These are phyloP conservation scores for Panagrolaimus sp. DNA, from an alignment of 1,140 invertebrate genomes.

Conservation along the genomic window DNA sequence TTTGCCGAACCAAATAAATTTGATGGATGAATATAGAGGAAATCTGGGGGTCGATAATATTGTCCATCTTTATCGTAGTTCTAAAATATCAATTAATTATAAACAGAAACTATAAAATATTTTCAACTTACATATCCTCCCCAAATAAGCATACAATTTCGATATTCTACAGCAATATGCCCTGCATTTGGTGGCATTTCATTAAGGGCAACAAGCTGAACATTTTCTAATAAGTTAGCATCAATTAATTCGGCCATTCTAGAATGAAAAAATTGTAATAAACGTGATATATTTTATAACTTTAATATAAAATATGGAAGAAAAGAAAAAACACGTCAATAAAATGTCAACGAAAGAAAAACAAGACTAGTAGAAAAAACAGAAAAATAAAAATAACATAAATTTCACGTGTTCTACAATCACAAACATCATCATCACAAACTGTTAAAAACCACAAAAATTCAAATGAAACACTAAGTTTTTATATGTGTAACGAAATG, in stretches of 20 bases:
- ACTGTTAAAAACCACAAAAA: background rate
- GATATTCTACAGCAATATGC: constrained; percentile 19
- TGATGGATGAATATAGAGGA: constrained; percentile 23
- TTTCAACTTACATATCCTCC: constrained; percentile 22
- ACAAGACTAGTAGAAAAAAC: background rate
- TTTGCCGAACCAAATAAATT: background rate
- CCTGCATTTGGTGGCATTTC: constrained; percentile 20
- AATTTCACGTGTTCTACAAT: background rate
- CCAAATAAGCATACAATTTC: constrained; percentile 24
- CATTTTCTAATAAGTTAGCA: background rate
- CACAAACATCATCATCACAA: background rate
- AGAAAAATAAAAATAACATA: background rate
- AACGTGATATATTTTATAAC: background rate
- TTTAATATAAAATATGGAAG: background rate
- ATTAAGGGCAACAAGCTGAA: background rate
- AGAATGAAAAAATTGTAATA: background rate
- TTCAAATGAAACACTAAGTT: background rate
- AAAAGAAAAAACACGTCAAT: background rate
- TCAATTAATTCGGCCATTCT: background rate
- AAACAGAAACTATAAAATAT: background rate
- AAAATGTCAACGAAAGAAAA: background rate
- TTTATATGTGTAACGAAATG: no score
- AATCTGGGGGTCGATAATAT: constrained; percentile 18
- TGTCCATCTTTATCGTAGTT: constrained; percentile 19
- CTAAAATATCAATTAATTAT: no score